Conservation (phyloP, 2,888 invertebrate genomes). For the Ochropacha duplaris region DNA sequence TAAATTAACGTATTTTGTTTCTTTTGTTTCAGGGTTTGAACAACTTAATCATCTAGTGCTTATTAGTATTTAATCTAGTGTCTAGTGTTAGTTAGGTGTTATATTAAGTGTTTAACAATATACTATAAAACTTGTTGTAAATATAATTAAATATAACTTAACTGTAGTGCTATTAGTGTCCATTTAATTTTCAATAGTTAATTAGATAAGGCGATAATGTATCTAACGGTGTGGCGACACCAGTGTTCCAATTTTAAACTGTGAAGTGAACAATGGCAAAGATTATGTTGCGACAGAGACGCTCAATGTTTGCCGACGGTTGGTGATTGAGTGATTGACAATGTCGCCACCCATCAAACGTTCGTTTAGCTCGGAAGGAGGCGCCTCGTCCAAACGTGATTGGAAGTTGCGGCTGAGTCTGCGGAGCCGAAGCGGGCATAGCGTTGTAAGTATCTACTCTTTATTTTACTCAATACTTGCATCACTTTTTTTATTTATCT, state of each 20-base stretch:
- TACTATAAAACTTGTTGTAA: background rate
- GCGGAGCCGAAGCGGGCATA: conserved; percentile 86
- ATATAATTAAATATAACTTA: background rate
- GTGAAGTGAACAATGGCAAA: conserved; percentile 14
- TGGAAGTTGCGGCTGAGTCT: conserved; percentile 90
- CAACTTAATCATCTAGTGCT: conserved; percentile 4
- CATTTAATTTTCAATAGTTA: background rate
- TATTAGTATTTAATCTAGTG: conserved; percentile 7
- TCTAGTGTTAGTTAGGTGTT: conserved; percentile 4
- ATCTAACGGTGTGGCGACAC: conserved; percentile 7
- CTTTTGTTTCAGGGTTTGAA: conserved; percentile 34
- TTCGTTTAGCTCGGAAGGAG: conserved; percentile 85
- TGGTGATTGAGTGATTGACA: conserved; percentile 18
- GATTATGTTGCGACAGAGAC: conserved; percentile 48
- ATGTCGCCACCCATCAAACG: conserved; percentile 84
- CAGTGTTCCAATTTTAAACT: background rate
- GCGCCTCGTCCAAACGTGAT: conserved; percentile 82
- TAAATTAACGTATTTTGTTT: too few species aligned
- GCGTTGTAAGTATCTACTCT: conserved; percentile 69
- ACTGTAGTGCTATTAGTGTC: background rate
- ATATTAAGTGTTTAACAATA: background rate
- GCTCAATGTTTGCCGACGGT: conserved; percentile 35
- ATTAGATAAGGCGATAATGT: conserved; percentile 7
- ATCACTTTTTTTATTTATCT: too few species aligned
- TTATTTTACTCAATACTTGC: too few species aligned